Evolutionary conservation across 2,888 invertebrate species (phyloP).

Genomic region (Lasioglossum vierecki): DNA sequence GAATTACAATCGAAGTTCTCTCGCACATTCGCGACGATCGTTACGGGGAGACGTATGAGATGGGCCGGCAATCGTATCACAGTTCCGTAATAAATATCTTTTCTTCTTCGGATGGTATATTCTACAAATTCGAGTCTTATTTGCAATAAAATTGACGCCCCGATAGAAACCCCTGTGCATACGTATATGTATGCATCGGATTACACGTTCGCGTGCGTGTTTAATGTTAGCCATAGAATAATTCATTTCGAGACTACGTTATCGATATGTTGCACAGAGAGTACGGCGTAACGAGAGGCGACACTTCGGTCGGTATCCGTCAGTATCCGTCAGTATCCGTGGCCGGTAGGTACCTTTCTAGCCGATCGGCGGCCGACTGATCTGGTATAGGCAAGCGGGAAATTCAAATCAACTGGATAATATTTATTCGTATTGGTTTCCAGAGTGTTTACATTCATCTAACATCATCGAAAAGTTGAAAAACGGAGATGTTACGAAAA

Average conservation of each 20-base stretch:
- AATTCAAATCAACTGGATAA: background rate
- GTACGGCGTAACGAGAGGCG: background rate
- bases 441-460: too few relatives aligned
- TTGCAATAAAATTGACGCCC: constrained; percentile 52
- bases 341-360: background rate
- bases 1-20: constrained; percentile 36
- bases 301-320: background rate
- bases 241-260: constrained; percentile 8
- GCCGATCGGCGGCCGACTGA: background rate
- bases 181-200: constrained; percentile 15
- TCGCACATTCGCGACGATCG: constrained; percentile 9
- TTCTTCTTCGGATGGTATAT: background rate
- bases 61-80: background rate
- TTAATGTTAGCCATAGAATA: constrained; percentile 34
- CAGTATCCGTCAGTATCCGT: too few relatives aligned
- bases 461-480: too few relatives aligned
- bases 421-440: too few relatives aligned
- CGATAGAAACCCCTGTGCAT: constrained; percentile 34
- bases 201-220: constrained; percentile 1
- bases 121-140: constrained; percentile 37
- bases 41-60: background rate
- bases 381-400: background rate
- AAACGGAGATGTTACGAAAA: too few relatives aligned
- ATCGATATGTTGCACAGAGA: background rate
- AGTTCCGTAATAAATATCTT: constrained; percentile 27